A percentile compares a stretch with the other conserved stretches of the same genome.
These are phyloP conservation scores for Psylliodes chrysocephalus DNA, from an alignment of 2,888 invertebrate species.

Conservation along the genomic window DNA sequence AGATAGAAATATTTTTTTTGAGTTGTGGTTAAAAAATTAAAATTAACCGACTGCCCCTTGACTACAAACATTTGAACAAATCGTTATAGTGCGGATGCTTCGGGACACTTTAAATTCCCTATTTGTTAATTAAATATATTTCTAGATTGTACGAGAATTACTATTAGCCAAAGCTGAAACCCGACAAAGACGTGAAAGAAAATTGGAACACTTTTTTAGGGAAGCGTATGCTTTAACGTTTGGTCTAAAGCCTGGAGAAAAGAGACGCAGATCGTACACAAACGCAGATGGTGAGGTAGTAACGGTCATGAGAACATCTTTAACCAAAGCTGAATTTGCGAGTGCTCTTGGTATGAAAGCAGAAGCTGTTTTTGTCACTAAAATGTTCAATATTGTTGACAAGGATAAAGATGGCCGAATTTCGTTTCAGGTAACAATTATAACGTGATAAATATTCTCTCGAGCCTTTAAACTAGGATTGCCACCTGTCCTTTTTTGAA, in stretches of 20 bases:
- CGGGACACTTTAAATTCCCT: no score
- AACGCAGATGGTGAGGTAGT: conserved; percentile 82
- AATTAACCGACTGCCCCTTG: no score
- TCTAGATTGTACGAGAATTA: conserved; percentile 79
- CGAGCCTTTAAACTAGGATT: no score
- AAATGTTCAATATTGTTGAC: conserved; percentile 98
- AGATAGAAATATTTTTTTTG: no score
- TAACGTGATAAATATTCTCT: background rate
- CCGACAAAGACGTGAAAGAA: conserved; percentile 89
- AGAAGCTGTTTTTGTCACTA: conserved; percentile 93
- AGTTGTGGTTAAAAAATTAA: no score
- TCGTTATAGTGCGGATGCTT: no score
- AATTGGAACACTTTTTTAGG: conserved; percentile 94
- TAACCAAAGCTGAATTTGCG: conserved; percentile 93
- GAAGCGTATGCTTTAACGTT: conserved; percentile 96
- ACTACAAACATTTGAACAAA: no score
- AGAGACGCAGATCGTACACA: conserved; percentile 77
- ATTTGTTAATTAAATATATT: conserved; percentile 23
- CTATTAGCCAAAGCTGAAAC: conserved; percentile 94
- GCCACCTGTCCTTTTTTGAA: no score
- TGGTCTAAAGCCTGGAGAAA: conserved; percentile 87
- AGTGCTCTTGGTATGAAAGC: conserved; percentile 95
- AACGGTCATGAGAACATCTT: conserved; percentile 91
- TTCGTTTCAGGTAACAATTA: conserved; percentile 81
- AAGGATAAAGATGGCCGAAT: conserved; percentile 93